Evolutionary conservation across 2,888 invertebrate species (phyloP).

Genomic region (Scaptodrosophila latifasciaeformis): DNA sequence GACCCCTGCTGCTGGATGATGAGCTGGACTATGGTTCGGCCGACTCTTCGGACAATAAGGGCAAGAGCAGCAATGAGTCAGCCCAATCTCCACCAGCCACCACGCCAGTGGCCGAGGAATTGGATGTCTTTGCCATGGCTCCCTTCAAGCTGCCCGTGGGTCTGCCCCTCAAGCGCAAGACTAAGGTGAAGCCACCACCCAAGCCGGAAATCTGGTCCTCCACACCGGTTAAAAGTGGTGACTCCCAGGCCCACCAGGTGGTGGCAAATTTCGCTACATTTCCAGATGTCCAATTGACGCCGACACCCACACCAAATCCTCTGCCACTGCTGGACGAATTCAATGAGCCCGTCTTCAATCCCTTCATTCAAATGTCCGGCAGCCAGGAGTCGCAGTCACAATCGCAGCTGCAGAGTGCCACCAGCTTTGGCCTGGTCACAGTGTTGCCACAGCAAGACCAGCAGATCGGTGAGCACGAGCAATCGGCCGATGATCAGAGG

Average conservation of each 20-base stretch:
- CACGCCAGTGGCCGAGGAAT: slow-evolving; percentile 64
- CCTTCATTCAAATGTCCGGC: slow-evolving; percentile 54
- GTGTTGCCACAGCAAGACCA: slow-evolving; percentile 48
- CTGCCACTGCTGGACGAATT: slow-evolving; percentile 69
- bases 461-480: not conserved
- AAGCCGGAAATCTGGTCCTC: slow-evolving; percentile 72
- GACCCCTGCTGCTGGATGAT: slow-evolving; percentile 84
- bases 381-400: slow-evolving; percentile 9
- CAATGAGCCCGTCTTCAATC: slow-evolving; percentile 74
- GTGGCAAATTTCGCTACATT: slow-evolving; percentile 47
- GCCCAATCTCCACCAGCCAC: slow-evolving; percentile 41
- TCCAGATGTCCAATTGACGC: slow-evolving; percentile 27
- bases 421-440: slow-evolving; percentile 64
- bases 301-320: slow-evolving; percentile 18
- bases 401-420: slow-evolving; percentile 48
- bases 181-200: slow-evolving; percentile 30
- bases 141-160: slow-evolving; percentile 77
- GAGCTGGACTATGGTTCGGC: slow-evolving; percentile 82
- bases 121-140: slow-evolving; percentile 83
- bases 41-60: slow-evolving; percentile 38
- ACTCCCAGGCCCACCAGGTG: slow-evolving; percentile 27
- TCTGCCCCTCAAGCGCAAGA: slow-evolving; percentile 57
- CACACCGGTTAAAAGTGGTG: slow-evolving; percentile 66
- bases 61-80: slow-evolving; percentile 62
- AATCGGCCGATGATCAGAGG: slow-evolving; percentile 34